phyloP scores from a whole-genome alignment of 2,888 invertebrate genomes.

The Callosobruchus maculatus region DNA sequence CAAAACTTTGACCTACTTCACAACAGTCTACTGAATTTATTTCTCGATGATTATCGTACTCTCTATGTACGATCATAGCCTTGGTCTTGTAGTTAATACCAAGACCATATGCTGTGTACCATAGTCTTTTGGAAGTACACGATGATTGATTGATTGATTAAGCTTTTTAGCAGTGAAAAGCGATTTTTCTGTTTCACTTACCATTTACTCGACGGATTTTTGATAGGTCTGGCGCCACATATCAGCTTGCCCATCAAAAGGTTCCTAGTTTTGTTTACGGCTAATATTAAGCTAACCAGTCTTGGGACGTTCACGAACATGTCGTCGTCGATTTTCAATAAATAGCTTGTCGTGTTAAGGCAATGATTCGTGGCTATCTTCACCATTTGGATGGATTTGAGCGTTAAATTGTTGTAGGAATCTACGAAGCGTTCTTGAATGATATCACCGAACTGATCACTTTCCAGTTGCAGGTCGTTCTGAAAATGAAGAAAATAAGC shows the following conservation, averaged over 20 bases:
- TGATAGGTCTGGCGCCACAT: slow-evolving; percentile 71
- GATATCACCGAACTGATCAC: slow-evolving; percentile 66
- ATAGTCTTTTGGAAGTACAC: too few relatives aligned
- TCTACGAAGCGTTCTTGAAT: slow-evolving; percentile 82
- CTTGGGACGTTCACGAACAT: slow-evolving; percentile 71
- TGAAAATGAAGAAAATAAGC: slow-evolving; percentile 49
- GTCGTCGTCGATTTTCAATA: slow-evolving; percentile 85
- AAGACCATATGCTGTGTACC: too few relatives aligned
- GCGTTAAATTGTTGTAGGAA: slow-evolving; percentile 80
- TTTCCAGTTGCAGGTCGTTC: slow-evolving; percentile 64
- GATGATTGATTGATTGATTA: too few relatives aligned
- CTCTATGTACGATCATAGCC: too few relatives aligned
- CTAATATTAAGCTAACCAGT: slow-evolving; percentile 27
- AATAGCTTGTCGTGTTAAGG: slow-evolving; percentile 52
- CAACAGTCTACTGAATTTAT: too few relatives aligned
- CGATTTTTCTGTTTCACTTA: too few relatives aligned
- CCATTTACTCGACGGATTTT: slow-evolving; percentile 75
- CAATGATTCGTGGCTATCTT: slow-evolving; percentile 77
- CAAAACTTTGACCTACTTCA: too few relatives aligned
- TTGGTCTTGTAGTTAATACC: too few relatives aligned
- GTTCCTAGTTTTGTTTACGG: slow-evolving; percentile 41
- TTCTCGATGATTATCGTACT: too few relatives aligned
- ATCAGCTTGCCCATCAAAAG: slow-evolving; percentile 74
- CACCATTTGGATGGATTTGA: slow-evolving; percentile 81
- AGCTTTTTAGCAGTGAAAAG: too few relatives aligned